phyloP scores from a whole-genome alignment of 2,888 invertebrate species.

The Heteromyza rotundicornis region DNA sequence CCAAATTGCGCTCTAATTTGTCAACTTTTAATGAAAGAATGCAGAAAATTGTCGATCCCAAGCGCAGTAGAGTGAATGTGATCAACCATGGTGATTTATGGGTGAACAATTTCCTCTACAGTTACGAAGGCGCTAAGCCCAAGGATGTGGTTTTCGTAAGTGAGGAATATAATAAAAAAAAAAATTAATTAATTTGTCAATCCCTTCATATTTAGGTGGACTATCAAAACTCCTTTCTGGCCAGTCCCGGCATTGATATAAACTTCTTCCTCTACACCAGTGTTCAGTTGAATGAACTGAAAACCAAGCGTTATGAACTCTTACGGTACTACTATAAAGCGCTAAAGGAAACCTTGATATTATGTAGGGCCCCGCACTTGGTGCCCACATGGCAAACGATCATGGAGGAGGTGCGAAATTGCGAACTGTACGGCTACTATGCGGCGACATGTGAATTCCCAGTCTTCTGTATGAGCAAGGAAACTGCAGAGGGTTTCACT shows the following conservation, averaged over 20 bases:
- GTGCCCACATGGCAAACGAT: conserved; percentile 42
- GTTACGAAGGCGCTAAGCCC: conserved; percentile 43
- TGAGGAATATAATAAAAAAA: too few relatives aligned
- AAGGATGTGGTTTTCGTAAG: conserved; percentile 43
- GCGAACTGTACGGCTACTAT: conserved; percentile 49
- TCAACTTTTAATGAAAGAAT: conserved; percentile 40
- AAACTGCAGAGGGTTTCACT: conserved; percentile 37
- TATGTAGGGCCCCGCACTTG: conserved; percentile 21
- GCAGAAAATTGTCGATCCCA: conserved; percentile 32
- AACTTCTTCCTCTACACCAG: conserved; percentile 57
- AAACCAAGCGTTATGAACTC: conserved; percentile 39
- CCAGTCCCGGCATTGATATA: conserved; percentile 56
- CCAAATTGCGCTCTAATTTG: conserved; percentile 49
- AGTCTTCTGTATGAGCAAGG: conserved; percentile 42
- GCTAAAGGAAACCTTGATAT: conserved; percentile 38
- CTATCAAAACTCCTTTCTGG: conserved; percentile 52
- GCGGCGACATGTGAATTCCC: conserved; percentile 47
- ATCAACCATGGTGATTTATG: conserved; percentile 65
- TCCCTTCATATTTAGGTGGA: conserved; percentile 55
- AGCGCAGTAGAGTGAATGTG: conserved; percentile 51
- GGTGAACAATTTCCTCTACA: conserved; percentile 63
- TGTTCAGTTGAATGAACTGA: conserved; percentile 44
- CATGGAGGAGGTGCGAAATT: conserved; percentile 41
- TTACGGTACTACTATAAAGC: conserved; percentile 43
- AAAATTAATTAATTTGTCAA: too few relatives aligned